phyloP scores from a whole-genome alignment of 2,113 vertebrate species.

The Leptobrachium leishanense region DNA sequence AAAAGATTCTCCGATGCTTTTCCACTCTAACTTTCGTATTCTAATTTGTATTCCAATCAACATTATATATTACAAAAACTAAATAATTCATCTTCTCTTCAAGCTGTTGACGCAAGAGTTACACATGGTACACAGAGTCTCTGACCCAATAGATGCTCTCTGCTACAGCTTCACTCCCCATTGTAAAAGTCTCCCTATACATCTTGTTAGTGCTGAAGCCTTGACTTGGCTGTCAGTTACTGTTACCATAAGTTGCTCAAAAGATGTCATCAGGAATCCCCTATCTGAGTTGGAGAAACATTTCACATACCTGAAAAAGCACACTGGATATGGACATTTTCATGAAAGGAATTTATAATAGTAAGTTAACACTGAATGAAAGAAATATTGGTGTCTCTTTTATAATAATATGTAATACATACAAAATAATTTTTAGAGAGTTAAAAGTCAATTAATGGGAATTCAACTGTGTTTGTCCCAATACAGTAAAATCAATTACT shows the following conservation, averaged over 20 bases:
- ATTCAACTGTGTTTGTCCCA: no score
- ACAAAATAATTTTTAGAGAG: no score
- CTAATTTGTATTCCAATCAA: constrained; percentile 20
- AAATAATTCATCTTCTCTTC: neutral
- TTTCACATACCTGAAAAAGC: neutral
- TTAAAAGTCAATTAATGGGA: no score
- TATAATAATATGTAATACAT: no score
- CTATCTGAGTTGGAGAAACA: neutral
- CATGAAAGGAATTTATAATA: no score
- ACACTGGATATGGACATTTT: no score
- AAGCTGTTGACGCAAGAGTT: neutral
- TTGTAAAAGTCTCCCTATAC: constrained; percentile 14
- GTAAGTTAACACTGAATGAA: no score
- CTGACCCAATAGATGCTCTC: constrained; percentile 1
- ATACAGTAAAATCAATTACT: no score
- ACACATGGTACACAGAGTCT: neutral
- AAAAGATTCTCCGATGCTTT: constrained; percentile 6
- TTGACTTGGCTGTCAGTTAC: constrained; percentile 7
- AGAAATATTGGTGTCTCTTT: no score
- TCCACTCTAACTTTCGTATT: constrained; percentile 20
- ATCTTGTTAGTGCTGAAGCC: constrained; percentile 29
- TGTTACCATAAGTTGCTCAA: constrained; percentile 2
- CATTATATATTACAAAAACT: constrained; percentile 7
- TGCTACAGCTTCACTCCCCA: neutral
- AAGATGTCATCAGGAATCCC: constrained; percentile 7